Percentiles rank a stretch among this genome's conserved stretches.
Conservation (phyloP, 2,888 invertebrate species). For the Drosophila atroscutellata region DNA sequence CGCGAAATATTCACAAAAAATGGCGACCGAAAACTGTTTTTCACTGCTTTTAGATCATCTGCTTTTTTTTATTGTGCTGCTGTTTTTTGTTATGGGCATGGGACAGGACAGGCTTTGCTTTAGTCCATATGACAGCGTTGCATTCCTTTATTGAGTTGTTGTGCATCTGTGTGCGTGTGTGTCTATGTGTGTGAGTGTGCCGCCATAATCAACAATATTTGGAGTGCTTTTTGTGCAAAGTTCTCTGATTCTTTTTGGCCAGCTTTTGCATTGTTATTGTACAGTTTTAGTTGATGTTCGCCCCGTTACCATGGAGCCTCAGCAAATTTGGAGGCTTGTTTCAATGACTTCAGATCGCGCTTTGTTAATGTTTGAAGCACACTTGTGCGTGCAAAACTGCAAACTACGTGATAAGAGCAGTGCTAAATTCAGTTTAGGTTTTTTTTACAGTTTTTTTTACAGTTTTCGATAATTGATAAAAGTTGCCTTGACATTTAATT, state of each 20-base stretch:
- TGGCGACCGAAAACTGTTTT: conserved; percentile 44
- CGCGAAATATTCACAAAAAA: conserved; percentile 27
- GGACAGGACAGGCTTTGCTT: conserved; percentile 18
- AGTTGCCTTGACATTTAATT: background rate
- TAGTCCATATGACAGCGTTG: conserved; percentile 40
- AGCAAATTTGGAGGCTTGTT: conserved; percentile 33
- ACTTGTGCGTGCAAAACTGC: conserved; percentile 12
- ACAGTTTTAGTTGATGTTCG: conserved; percentile 24
- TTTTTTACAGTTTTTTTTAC: background rate
- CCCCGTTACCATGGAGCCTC: conserved; percentile 16
- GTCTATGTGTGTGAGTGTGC: conserved; percentile 32
- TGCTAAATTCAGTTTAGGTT: conserved; percentile 16
- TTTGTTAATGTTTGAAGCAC: conserved; percentile 63
- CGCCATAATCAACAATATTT: conserved; percentile 76
- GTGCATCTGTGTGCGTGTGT: conserved; percentile 4
- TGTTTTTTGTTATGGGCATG: conserved; percentile 19
- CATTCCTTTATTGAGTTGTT: conserved; percentile 31
- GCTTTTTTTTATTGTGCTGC: conserved; percentile 12
- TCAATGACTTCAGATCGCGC: conserved; percentile 66
- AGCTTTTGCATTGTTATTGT: conserved; percentile 31
- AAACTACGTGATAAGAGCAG: conserved; percentile 29
- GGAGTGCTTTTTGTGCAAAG: conserved; percentile 74
- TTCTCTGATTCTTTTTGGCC: conserved; percentile 55
- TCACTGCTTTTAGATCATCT: conserved; percentile 27
- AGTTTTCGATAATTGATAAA: background rate